Evolutionary conservation across 2,113 vertebrate species (phyloP).

Genomic region (Cettia cetti): DNA sequence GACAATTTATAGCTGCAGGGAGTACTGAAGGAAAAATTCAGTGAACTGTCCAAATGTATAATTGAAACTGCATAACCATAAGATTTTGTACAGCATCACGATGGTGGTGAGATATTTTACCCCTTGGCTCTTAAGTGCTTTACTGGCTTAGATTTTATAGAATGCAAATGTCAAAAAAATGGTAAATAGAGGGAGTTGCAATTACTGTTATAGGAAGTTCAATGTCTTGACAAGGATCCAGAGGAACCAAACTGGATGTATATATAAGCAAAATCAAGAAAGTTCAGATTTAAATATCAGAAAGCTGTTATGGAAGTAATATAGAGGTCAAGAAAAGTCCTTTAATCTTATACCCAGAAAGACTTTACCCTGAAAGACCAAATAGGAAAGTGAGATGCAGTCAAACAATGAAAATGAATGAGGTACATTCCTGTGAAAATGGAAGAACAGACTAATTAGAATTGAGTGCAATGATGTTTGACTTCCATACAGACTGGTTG

Average conservation of each 20-base stretch:
- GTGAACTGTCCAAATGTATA: slow-evolving; percentile 11
- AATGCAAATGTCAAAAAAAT: not conserved
- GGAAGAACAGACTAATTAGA: slow-evolving; percentile 26
- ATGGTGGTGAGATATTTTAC: not conserved
- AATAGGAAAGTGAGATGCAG: not conserved
- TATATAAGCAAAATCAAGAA: not conserved
- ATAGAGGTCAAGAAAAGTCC: not conserved
- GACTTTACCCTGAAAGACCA: not conserved
- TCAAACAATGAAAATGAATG: slow-evolving; percentile 32
- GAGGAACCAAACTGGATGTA: not conserved
- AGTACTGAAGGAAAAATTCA: slow-evolving; percentile 5
- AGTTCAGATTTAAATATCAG: not conserved
- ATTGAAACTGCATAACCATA: not conserved
- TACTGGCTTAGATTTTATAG: not conserved
- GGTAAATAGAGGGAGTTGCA: not conserved
- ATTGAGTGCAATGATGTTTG: slow-evolving; percentile 18
- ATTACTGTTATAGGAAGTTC: not conserved
- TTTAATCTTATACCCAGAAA: not conserved
- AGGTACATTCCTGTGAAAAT: not conserved
- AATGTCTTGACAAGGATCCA: not conserved
- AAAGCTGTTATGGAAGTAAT: not conserved
- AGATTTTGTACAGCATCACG: not conserved
- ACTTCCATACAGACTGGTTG: not conserved
- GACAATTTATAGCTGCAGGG: slow-evolving; percentile 2
- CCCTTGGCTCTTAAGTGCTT: slow-evolving; percentile 8